These are phyloP conservation scores for Phrynosoma blainvillii DNA, from an alignment of 2,113 vertebrate species.

Conservation along the genomic window DNA sequence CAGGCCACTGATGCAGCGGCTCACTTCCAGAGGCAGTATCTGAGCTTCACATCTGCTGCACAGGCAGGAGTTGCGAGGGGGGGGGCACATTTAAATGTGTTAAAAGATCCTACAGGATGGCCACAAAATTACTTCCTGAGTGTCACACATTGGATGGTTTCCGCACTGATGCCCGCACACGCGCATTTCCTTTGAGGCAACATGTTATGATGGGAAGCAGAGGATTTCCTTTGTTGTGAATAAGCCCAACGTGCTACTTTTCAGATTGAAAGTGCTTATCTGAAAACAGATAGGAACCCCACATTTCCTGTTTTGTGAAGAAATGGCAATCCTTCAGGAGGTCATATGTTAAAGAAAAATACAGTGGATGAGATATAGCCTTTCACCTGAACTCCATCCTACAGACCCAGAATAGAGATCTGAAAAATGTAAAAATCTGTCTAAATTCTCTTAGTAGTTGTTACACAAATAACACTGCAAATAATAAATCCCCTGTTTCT, in stretches of 20 bases:
- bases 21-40: slow-evolving; percentile 1
- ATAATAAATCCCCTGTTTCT: background rate
- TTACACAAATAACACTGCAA: background rate
- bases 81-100: slow-evolving; percentile 7
- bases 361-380: slow-evolving; percentile 27
- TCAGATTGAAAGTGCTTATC: slow-evolving; percentile 66
- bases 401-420: slow-evolving; percentile 14
- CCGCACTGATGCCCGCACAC: slow-evolving; percentile 25
- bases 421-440: background rate
- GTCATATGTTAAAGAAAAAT: slow-evolving; percentile 42
- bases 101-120: slow-evolving; percentile 68
- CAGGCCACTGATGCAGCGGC: no score
- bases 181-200: slow-evolving; percentile 47
- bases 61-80: background rate
- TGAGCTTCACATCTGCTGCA: background rate
- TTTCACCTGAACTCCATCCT: slow-evolving; percentile 29
- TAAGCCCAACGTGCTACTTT: slow-evolving; percentile 52
- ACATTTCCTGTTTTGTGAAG: slow-evolving; percentile 67
- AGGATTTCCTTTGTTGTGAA: slow-evolving; percentile 80
- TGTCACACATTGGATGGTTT: slow-evolving; percentile 49
- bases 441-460: background rate
- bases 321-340: slow-evolving; percentile 37
- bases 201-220: slow-evolving; percentile 66
- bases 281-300: slow-evolving; percentile 73
- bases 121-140: slow-evolving; percentile 68